Base-by-base conservation (phyloP, 2,797 vertebrate genomes). In the Pseudomugil gertrudae region DNA sequence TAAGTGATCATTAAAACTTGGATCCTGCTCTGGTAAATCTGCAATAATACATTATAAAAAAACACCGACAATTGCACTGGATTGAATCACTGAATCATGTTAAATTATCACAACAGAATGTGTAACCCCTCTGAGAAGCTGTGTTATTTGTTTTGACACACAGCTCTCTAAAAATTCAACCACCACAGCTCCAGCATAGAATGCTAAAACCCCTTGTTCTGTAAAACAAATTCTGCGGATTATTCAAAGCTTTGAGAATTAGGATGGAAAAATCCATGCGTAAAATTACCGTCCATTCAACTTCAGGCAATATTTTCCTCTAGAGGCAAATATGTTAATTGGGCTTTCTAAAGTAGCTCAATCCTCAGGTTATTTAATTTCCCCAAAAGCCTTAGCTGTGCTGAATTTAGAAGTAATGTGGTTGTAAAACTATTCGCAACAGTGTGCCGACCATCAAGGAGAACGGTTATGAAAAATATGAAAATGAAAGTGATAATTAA, bases 261-360 rank as follows among this genome's bases (percentile, higher is more conserved):
- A 84, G 70, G 84, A 88, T 83, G 85, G 75, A 87, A 86, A 92
- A 90, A 87, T 90, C 81, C 85, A 93, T 90, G 90, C 90, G 88
- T 89, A 89, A 92, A 92, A 92, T 93, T 92, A 89, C 89, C 81
- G 86, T 86, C 84, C 91, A 93, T 92, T 93, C 89, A 82, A 91
- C 86, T 90, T 80, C 62, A 89, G 86, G 87, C 83, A 84, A 89
- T 88, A 89, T 92, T 90, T 90, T 87, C 86, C 92, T 91, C 88
- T 74, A 73, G 90, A 91, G 86, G 85, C 83, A 92, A 90, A 92
- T 92, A 93, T 94, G 92, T 92, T 94, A 94, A 94, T 94, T 93
- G 88, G 78, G 68, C 87, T 89, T 90, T 83, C 74, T 80, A 90
- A 92, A 93, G 92, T 91, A 91, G 91, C 87, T 88, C 90, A 92